phyloP scores from a whole-genome alignment of 2,888 invertebrate species.

The Spilosoma lubricipeda region DNA sequence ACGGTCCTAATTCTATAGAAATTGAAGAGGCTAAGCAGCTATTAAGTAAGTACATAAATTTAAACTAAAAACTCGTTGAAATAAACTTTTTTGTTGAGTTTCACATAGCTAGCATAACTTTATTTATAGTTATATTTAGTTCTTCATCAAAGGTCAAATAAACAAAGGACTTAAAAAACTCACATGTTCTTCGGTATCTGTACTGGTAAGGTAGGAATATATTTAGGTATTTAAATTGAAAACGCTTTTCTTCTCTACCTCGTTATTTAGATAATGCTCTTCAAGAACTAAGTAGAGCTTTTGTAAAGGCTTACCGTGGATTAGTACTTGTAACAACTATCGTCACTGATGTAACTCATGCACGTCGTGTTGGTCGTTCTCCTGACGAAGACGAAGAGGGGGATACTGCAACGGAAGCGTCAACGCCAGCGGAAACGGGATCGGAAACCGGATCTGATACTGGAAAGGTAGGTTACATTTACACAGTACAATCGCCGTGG shows the following conservation, averaged over 20 bases:
- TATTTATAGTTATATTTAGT: too few relatives aligned
- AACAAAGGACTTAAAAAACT: too few relatives aligned
- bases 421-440: too few relatives aligned
- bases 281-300: constrained; percentile 82
- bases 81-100: too few relatives aligned
- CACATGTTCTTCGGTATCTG: too few relatives aligned
- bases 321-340: constrained; percentile 88
- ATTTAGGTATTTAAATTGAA: neutral
- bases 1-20: constrained; percentile 88
- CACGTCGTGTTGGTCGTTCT: constrained; percentile 76
- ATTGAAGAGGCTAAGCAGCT: constrained; percentile 88
- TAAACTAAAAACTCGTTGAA: neutral
- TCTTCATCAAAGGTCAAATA: too few relatives aligned
- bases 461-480: neutral
- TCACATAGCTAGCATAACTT: too few relatives aligned
- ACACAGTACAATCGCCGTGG: neutral
- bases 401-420: too few relatives aligned
- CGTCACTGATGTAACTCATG: constrained; percentile 88
- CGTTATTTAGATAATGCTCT: constrained; percentile 73
- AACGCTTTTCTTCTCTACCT: neutral
- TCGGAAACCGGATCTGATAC: too few relatives aligned
- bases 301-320: constrained; percentile 85
- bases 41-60: constrained; percentile 75
- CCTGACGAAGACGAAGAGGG: neutral
- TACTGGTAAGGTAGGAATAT: neutral